Base-by-base conservation (phyloP, 2,888 invertebrate genomes). In the Coelogynopora nodosa region DNA sequence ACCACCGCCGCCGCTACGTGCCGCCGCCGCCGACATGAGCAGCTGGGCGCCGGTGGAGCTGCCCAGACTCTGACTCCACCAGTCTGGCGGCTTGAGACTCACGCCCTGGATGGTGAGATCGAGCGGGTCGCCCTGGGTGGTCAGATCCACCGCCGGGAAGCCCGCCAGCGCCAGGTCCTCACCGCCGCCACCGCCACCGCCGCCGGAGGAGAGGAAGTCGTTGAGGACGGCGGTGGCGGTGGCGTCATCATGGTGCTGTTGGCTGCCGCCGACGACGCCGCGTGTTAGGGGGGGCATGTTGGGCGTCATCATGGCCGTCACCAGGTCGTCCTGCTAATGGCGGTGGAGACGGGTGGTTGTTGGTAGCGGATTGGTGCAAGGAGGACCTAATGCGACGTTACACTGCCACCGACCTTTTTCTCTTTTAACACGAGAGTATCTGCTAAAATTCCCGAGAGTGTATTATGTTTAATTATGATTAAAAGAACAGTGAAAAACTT, bases 101-200 rank as follows among this genome's bases (percentile, higher is more conserved):
- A 89, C 89, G n/a, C 92, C 92, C 5, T 90, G 89, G 30, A 91
- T 90, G 13, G 91, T 91, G 84, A 91, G 89, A 88, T 91, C 91
- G 67, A 91, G 88, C 23, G 91, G 90, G 86, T 89, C 89, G 82
- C 90, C 89, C 27, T 30, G 82, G 2, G 88, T 89, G 23, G 89
- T 88, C 31, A 89, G 89, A 86, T 89, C 90, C 31, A 89, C 29
- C 0, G 90, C 88, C 29, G 88, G 86, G 27, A 89, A 88, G 29
- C 88, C 82, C 27, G 87, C 10, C n/a, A n/a, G 29, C 10, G 2
- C 49, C 18, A 10, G 5, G 23, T 13, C 74, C 27, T 23, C 74
- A 5, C 74, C 18, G 74, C 23, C 5, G 2, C 23, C 18, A 13
- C 5, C 27, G 23, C 74, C 74, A 13, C 74, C 74, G 23, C 74